Evolutionary conservation across 2,888 invertebrate genomes (phyloP), one percentile per base, ranked within the genome.

Genomic region (Agelastica alni): DNA sequence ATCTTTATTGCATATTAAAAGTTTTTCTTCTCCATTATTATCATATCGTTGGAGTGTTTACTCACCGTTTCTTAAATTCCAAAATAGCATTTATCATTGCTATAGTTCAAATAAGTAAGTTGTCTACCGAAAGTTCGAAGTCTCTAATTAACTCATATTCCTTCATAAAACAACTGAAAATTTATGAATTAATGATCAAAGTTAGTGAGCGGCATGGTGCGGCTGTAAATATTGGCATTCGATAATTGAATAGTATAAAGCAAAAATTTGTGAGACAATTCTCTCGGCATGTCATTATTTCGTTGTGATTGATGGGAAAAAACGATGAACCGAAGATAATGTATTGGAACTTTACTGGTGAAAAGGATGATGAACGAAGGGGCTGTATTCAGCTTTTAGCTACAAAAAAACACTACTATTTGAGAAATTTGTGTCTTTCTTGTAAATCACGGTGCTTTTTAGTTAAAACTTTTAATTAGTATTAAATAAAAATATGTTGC

Each of bases 191-290:
- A 49, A 49, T 37, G 48, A 49, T 41, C 41, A 49, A 49, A 49
- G 46, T 53, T 53, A 10, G n/a, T n/a, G n/a, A n/a, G 45, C 34
- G 45, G 20, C 31, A 30, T 34, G 9, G 45, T 48, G 41, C 36
- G 32, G 44, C 31, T 45, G 36, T 41, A 42, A 43, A 53, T 43
- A 53, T 53, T 39, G 41, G 32, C 37, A 43, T 22, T 39, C 41
- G 7, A 28, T 54, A 54, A 55, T 52, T 52, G 52, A 58, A 58
- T 54, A 49, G 30, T 37, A 42, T 34, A 45, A 45, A 49, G 45
- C 48, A 53, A 37, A 47, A 58, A 53, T 58, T 58, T 43, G 44
- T 52, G 48, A 52, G 49, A 54, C 51, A 44, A 10, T 10, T 37
- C 5, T 37, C 18, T 10, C 10, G 17, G 4, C 16, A 4, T 3